phyloP scores from a whole-genome alignment of 2,888 invertebrate species.

The Limulus polyphemus region DNA sequence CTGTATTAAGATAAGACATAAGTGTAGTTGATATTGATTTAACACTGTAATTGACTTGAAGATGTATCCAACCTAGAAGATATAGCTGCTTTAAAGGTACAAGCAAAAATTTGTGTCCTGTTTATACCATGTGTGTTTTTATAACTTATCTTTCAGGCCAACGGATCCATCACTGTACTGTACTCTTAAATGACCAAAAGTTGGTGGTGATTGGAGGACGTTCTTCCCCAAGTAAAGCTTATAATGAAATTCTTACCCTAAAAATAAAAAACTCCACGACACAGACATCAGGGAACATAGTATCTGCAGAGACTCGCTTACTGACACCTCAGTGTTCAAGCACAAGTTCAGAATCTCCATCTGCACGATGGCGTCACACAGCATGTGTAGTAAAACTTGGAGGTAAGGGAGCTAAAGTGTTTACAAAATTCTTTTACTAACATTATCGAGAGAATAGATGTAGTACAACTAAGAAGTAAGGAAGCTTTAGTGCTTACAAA shows the following conservation, averaged over 20 bases:
- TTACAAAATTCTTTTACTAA: not conserved
- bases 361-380: slow-evolving; percentile 37
- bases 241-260: slow-evolving; percentile 11
- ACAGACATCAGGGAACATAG: too few species aligned
- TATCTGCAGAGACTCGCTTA: too few species aligned
- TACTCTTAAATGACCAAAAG: slow-evolving; percentile 23
- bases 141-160: slow-evolving; percentile 6
- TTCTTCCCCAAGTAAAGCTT: slow-evolving; percentile 32
- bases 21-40: too few species aligned
- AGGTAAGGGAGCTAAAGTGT: slow-evolving; percentile 23
- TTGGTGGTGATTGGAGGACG: slow-evolving; percentile 37
- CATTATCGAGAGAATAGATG: not conserved
- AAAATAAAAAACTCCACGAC: not conserved
- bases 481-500: not conserved
- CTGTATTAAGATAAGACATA: too few species aligned
- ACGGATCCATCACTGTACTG: slow-evolving; percentile 26
- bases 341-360: slow-evolving; percentile 18
- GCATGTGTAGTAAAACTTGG: slow-evolving; percentile 28
- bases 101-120: too few species aligned
- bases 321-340: too few species aligned
- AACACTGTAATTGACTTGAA: too few species aligned
- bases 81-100: too few species aligned
- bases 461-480: not conserved
- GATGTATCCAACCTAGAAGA: too few species aligned
- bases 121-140: too few species aligned